phyloP scores from a whole-genome alignment of 1,140 invertebrate species.

The Halictus rubicundus region DNA sequence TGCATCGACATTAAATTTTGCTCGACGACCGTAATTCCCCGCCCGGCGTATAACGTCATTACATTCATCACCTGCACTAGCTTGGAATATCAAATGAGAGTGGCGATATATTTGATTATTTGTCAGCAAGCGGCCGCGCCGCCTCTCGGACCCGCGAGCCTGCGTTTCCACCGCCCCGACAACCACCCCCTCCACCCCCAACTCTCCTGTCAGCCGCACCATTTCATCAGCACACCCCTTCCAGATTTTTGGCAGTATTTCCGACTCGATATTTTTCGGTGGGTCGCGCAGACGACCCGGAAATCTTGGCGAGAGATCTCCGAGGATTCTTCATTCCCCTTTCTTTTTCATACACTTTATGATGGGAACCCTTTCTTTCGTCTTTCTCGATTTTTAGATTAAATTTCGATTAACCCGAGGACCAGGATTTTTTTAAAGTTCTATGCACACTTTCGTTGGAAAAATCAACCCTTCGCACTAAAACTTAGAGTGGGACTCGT shows the following conservation, averaged over 20 bases:
- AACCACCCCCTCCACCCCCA: not conserved
- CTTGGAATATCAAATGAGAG: constrained; percentile 48
- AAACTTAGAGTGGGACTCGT: too few relatives aligned
- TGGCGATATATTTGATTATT: constrained; percentile 53
- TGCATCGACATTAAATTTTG: constrained; percentile 48
- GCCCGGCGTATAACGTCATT: constrained; percentile 46
- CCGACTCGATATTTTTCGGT: too few relatives aligned
- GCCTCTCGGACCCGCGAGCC: constrained; percentile 19
- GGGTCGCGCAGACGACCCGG: too few relatives aligned
- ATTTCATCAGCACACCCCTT: not conserved
- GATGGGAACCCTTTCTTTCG: too few relatives aligned
- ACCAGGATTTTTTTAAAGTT: too few relatives aligned
- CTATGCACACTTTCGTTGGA: too few relatives aligned
- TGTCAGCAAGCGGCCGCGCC: constrained; percentile 28
- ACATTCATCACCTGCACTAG: constrained; percentile 45
- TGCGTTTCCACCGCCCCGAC: not conserved
- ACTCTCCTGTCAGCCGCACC: not conserved
- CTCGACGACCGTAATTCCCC: constrained; percentile 44
- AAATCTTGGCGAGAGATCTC: constrained; percentile 1
- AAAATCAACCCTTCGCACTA: too few relatives aligned
- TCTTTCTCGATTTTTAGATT: too few relatives aligned
- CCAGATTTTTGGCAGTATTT: not conserved
- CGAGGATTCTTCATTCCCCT: too few relatives aligned
- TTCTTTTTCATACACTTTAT: too few relatives aligned
- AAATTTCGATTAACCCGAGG: too few relatives aligned